Conservation (phyloP, 2,888 invertebrate genomes). For the Conchocele bisecta region DNA sequence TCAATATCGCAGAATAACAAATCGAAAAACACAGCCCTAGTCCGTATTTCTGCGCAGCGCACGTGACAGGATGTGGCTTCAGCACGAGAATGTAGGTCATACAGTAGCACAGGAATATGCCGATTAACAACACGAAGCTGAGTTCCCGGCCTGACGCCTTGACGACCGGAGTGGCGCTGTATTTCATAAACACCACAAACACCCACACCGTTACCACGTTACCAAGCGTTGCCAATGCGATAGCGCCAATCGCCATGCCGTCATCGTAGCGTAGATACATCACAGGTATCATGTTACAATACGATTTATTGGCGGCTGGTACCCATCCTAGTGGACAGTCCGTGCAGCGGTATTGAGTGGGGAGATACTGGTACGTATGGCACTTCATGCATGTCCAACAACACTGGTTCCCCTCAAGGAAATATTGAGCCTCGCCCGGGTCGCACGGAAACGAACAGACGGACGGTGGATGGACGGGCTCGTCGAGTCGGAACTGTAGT, state of each 20-base stretch:
- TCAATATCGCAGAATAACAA: conserved; percentile 83
- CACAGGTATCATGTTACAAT: conserved; percentile 84
- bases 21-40: conserved; percentile 83
- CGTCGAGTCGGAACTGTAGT: conserved; percentile 92
- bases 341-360: conserved; percentile 88
- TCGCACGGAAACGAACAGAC: conserved; percentile 95
- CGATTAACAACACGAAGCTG: conserved; percentile 82
- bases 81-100: conserved; percentile 82
- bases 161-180: conserved; percentile 82
- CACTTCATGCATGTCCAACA: conserved; percentile 86
- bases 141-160: conserved; percentile 83
- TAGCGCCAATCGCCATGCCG: conserved; percentile 96
- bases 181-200: conserved; percentile 80
- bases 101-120: conserved; percentile 80
- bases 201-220: conserved; percentile 80
- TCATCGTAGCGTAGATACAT: conserved; percentile 86
- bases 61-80: conserved; percentile 80
- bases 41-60: conserved; percentile 82
- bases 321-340: conserved; percentile 91
- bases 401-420: conserved; percentile 91
- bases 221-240: conserved; percentile 86
- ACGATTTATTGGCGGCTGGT: conserved; percentile 89
- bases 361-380: conserved; percentile 88
- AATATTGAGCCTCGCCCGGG: conserved; percentile 94
- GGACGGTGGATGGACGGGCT: conserved; percentile 92